Conservation (phyloP, 1,140 invertebrate genomes). For the Pteromalus puparum region DNA sequence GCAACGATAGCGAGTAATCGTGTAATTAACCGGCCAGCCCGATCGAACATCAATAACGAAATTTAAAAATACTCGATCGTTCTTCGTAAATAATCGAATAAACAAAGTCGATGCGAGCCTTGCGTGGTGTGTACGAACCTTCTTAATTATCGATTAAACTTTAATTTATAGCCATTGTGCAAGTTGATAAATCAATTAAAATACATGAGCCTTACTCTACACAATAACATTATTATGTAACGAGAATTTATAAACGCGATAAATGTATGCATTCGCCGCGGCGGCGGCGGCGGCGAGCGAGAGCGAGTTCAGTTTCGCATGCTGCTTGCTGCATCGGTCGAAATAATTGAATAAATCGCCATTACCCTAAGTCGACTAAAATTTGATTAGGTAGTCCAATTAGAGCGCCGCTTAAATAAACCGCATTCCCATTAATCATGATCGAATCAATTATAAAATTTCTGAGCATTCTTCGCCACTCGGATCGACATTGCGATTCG, state of each 20-base stretch:
- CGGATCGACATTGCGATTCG: no score
- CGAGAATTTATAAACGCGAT: not conserved
- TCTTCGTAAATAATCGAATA: no score
- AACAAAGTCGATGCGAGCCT: not conserved
- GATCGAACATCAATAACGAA: not conserved
- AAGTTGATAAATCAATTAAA: conserved; percentile 50
- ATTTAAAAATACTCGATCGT: not conserved
- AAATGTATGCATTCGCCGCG: not conserved
- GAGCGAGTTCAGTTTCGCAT: no score
- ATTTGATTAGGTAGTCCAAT: conserved; percentile 42
- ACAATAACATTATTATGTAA: conserved; percentile 47
- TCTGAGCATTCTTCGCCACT: conserved; percentile 13
- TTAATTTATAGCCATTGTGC: conserved; percentile 42
- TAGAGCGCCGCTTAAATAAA: conserved; percentile 15
- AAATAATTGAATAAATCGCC: conserved; percentile 44
- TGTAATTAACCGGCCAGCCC: no score
- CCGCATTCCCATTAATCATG: conserved; percentile 12
- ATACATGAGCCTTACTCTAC: not conserved
- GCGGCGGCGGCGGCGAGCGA: no score
- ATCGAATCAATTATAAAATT: conserved; percentile 34
- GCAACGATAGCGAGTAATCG: not conserved
- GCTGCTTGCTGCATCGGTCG: not conserved
- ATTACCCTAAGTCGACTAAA: conserved; percentile 31
- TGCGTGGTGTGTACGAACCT: not conserved
- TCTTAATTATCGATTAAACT: conserved; percentile 34